Base-by-base conservation (phyloP, 2,888 invertebrate genomes). In the Iselma pallidipennis region DNA sequence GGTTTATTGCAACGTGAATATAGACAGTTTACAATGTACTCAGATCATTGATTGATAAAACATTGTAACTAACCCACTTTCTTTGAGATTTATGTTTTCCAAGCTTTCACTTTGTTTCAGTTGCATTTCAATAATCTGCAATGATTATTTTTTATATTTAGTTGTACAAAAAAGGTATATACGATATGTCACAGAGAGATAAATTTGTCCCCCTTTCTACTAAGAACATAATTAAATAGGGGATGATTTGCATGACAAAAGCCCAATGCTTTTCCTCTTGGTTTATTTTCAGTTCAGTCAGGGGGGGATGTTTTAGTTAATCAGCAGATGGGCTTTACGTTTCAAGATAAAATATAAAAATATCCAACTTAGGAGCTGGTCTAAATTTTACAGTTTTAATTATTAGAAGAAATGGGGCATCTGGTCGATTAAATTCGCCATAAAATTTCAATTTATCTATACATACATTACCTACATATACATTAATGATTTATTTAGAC, bases 21-120 rank as follows among this genome's bases (percentile, higher is more conserved):
- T 62, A 66, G 68, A 68, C 68, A 65, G 64, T 57, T 67, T 58
- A 61, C 56, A 56, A 53, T 53, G 37, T 56, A 59, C 52, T 59
- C 62, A 63, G 63, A 63, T 63, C 66, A 63, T 57, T 59, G 65
- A 66, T 65, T 66, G 64, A 70, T 67, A 70, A 68, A 63, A 63
- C 63, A 58, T 45, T 62, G 54, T 66, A 67, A 67, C 68, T 68
- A 67, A 67, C 68, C 70, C 60, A 70, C 70, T 70, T 70, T 69
- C 68, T 63, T 68, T 50, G 55, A 54, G 58, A 63, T 66, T 65
- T 64, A 62, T 55, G 59, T 61, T 58, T 61, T 55, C 56, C 31
- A 55, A 57, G 67, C 68, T 70, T 70, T 70, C 70, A 70, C 70
- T 66, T 55, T 45, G 57, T 57, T 56, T 54, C 45, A 45, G 45